Evolutionary conservation across 2,888 invertebrate genomes (phyloP).

Genomic region (Augiades crinisus): DNA sequence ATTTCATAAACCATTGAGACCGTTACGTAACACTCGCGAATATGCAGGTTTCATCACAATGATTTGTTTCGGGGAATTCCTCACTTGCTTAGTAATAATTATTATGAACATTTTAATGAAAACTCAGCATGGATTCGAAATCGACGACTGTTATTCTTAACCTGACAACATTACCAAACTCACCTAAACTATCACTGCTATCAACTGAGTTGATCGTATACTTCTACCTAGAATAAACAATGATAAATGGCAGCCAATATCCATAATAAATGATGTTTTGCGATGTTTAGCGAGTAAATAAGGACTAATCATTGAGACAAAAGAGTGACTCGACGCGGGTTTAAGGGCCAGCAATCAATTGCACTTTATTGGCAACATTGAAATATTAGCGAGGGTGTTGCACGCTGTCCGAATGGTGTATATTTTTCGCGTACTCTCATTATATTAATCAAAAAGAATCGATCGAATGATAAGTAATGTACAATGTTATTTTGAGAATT

Average conservation of each 20-base stretch:
- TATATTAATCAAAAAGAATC: background rate
- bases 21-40: too few relatives aligned
- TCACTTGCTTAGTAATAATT: too few relatives aligned
- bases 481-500: too few relatives aligned
- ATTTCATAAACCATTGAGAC: too few relatives aligned
- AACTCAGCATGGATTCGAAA: too few relatives aligned
- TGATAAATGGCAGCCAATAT: conserved; percentile 4
- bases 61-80: too few relatives aligned
- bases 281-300: background rate
- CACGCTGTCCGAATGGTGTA: conserved; percentile 16
- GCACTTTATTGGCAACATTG: conserved; percentile 42
- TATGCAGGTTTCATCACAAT: too few relatives aligned
- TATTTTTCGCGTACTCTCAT: background rate
- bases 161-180: too few relatives aligned
- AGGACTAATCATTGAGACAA: conserved; percentile 44
- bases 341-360: conserved; percentile 47
- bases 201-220: too few relatives aligned
- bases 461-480: background rate
- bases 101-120: too few relatives aligned
- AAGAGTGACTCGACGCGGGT: conserved; percentile 39
- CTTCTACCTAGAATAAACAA: background rate
- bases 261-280: conserved; percentile 4
- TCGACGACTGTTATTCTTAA: too few relatives aligned
- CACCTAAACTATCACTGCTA: too few relatives aligned
- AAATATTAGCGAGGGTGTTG: conserved; percentile 42